Evolutionary conservation across 2,888 invertebrate genomes (phyloP), one percentile per base, ranked within the genome.

Genomic region (Axea sp.): DNA sequence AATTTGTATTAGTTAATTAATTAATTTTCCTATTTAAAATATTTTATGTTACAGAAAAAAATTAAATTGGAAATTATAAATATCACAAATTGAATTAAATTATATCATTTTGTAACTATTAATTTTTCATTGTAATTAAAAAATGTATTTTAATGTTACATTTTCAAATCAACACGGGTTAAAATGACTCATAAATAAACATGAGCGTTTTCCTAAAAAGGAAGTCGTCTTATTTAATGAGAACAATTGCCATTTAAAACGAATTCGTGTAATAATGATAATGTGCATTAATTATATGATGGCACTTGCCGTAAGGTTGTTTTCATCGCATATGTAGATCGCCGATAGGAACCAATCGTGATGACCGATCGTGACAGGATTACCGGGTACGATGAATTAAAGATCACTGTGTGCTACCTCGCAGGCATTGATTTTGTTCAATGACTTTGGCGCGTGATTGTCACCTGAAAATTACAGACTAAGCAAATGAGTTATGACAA

Each of bases 301-400:
- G 64, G 65, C 64, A 72, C 72, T 72, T 71, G 49, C 43, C 24
- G 55, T 24, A 24, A 62, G 51, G 59, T 53, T 75, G 78, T 77
- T 77, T 73, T 71, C 72, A 79, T 76, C 76, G 78, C 39, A 73
- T 80, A 82, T 82, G 83, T 81, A 83, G 82, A 80, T 82, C 78
- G 71, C 73, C 76, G 78, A 73, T 78, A 74, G 74, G 67, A 76
- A 77, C 75, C 79, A 75, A 73, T 73, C 69, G 76, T 74, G 77
- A 77, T 76, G 78, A 74, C 74, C 78, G 82, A 83, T 83, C 83
- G 80, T 81, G 82, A 80, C 81, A 76, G 77, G 76, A 82, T 80
- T 79, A 75, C 76, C 67, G 65, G 28, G 73, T 72, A 73, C 78
- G 78, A 81, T 83, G 82, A 82, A 82, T 83, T 81, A 81, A 82